Evolutionary conservation across 2,113 vertebrate species (phyloP).

Genomic region (Abramis brama): DNA sequence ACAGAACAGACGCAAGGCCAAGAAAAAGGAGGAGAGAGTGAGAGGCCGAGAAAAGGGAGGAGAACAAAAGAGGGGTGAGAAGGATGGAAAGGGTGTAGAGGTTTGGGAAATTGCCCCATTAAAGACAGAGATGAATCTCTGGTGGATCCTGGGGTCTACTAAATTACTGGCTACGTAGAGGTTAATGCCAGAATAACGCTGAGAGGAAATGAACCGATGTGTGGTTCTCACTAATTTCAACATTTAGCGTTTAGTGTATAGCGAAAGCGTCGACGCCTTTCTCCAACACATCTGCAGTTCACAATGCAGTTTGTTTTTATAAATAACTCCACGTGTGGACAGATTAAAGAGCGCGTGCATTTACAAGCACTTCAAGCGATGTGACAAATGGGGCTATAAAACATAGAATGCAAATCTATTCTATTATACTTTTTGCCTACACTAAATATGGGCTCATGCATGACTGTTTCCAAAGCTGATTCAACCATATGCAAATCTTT

Average conservation of each 20-base stretch:
- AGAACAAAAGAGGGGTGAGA: constrained; percentile 42
- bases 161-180: constrained; percentile 8
- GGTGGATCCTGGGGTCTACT: constrained; percentile 1
- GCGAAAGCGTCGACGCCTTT: neutral
- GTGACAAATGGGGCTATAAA: neutral
- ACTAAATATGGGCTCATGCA: neutral
- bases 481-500: neutral
- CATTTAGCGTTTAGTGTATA: neutral
- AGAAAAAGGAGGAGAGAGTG: constrained; percentile 14
- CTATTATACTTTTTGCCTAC: neutral
- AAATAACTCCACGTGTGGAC: neutral
- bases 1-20: constrained; percentile 40
- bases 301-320: constrained; percentile 16
- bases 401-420: neutral
- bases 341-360: neutral
- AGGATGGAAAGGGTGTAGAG: constrained; percentile 35
- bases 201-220: constrained; percentile 6
- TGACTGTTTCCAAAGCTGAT: neutral
- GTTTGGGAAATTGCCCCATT: constrained; percentile 24
- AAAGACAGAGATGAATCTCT: constrained; percentile 44
- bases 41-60: constrained; percentile 28
- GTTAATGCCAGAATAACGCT: constrained; percentile 28
- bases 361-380: constrained; percentile 4
- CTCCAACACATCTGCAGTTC: neutral
- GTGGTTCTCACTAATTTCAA: neutral